Conservation (phyloP, 2,888 invertebrate genomes). For the Drosophila acutilabella region DNA sequence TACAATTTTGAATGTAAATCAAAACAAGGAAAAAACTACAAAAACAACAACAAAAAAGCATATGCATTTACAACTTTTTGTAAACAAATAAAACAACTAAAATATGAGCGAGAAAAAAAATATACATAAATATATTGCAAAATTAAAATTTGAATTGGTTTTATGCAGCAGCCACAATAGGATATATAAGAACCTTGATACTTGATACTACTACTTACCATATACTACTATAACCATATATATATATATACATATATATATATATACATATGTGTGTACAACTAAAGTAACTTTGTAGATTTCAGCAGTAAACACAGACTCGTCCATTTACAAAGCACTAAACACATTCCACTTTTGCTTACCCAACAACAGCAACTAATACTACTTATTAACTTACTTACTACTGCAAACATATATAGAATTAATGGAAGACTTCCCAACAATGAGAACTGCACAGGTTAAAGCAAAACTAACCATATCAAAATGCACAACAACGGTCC, state of each 20-base stretch:
- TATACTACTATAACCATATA: conserved; percentile 3
- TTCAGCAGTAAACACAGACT: conserved; percentile 40
- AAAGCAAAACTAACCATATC: conserved; percentile 58
- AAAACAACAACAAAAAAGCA: conserved; percentile 35
- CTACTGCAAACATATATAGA: conserved; percentile 6
- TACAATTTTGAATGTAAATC: conserved; percentile 27
- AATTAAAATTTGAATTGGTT: conserved; percentile 44
- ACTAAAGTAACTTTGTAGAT: conserved; percentile 19
- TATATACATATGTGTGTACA: not conserved
- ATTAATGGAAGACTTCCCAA: conserved; percentile 21
- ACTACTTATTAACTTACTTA: conserved; percentile 7
- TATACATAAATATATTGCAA: not conserved
- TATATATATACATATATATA: conserved; percentile 7
- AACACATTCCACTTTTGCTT: conserved; percentile 43
- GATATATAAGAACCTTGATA: conserved; percentile 11
- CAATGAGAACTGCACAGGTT: conserved; percentile 22
- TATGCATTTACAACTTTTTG: conserved; percentile 65
- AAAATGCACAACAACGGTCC: conserved; percentile 52
- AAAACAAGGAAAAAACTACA: conserved; percentile 34
- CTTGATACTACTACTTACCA: conserved; percentile 14
- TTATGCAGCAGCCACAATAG: conserved; percentile 6
- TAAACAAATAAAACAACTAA: conserved; percentile 61
- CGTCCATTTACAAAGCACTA: conserved; percentile 44
- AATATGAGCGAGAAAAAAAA: conserved; percentile 43
- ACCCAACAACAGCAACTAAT: conserved; percentile 19